These are phyloP conservation scores for Rhabditoides inermis DNA, from an alignment of 2,888 invertebrate genomes.

Conservation along the genomic window DNA sequence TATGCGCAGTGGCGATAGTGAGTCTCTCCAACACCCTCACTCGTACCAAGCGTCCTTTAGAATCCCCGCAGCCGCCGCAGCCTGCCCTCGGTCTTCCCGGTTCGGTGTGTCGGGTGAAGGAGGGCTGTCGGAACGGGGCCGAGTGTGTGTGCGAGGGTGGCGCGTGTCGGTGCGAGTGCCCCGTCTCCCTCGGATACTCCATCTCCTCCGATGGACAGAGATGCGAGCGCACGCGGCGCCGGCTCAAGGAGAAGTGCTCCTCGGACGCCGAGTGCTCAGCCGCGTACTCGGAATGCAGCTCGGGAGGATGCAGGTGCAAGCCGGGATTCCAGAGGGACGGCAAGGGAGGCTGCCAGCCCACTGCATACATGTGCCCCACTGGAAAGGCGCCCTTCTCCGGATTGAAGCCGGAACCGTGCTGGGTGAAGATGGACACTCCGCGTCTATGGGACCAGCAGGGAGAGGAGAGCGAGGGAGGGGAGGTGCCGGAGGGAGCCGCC, in stretches of 20 bases:
- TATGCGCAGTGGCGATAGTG: neutral
- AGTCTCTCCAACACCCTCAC: no score
- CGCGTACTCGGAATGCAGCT: conserved; percentile 45
- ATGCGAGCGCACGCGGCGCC: conserved; percentile 34
- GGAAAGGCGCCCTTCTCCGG: neutral
- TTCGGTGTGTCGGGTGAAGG: neutral
- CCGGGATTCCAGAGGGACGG: conserved; percentile 46
- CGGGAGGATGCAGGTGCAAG: conserved; percentile 47
- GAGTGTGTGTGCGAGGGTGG: neutral
- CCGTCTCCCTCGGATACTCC: conserved; percentile 40
- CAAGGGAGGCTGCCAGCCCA: conserved; percentile 46
- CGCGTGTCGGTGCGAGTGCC: conserved; percentile 39
- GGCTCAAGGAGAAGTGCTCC: conserved; percentile 46
- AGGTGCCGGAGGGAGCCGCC: no score
- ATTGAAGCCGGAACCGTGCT: neutral
- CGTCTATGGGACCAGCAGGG: neutral
- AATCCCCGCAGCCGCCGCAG: neutral
- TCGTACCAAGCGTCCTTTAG: neutral
- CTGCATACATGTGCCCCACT: conserved; percentile 23
- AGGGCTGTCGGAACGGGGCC: conserved; percentile 4
- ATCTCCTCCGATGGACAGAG: conserved; percentile 29
- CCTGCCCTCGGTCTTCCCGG: neutral
- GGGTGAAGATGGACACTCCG: neutral
- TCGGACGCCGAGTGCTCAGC: conserved; percentile 46
- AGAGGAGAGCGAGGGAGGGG: no score